Base-by-base conservation (phyloP, 2,113 vertebrate genomes). In the Toxostoma redivivum region DNA sequence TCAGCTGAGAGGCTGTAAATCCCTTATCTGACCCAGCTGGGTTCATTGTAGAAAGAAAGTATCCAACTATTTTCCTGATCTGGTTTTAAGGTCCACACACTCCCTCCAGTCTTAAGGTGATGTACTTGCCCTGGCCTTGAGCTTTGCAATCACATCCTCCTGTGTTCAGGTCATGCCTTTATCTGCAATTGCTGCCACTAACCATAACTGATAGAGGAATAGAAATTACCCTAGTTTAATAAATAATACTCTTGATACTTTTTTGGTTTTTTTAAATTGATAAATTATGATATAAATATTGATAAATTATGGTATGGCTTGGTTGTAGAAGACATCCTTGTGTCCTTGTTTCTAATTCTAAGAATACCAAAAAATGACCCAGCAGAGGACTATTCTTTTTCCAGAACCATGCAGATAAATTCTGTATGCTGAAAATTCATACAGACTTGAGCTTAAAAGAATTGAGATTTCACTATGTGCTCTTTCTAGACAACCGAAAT, bases 271-370 rank as follows among this genome's bases (percentile, higher is more conserved):
- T 85, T 69, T 24, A 73, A 86, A 25, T n/a, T n/a, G 4, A 42
- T 74, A 18, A 74, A 15, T 1, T 67, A 35, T 12, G 0, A 0
- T 50, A 19, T 13, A 45, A 37, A 8, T 28, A 87, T n/a, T n/a
- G 4, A 42, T 74, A 18, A 74, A 15, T 1, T 67, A 35, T 12
- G 0, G 0, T 50, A 19, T 13, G 16, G 14, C 7, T 81, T 50
- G 22, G 12, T 47, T 73, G n/a, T 28, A 44, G 54, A 80, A 77
- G 11, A 42, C 16, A 22, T 4, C 13, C 5, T 86, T 0, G 1
- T 24, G 12, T 42, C 66, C 12, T 65, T 45, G 7, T 73, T 69
- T 38, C 37, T 54, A 18, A 20, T 70, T 91, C 25, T 58, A 37
- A 71, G 3, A 12, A 37, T 16, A 56, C 28, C 3, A 81, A 71